Conservation (phyloP, 2,797 vertebrate species). For the Hyperoplus immaculatus region DNA sequence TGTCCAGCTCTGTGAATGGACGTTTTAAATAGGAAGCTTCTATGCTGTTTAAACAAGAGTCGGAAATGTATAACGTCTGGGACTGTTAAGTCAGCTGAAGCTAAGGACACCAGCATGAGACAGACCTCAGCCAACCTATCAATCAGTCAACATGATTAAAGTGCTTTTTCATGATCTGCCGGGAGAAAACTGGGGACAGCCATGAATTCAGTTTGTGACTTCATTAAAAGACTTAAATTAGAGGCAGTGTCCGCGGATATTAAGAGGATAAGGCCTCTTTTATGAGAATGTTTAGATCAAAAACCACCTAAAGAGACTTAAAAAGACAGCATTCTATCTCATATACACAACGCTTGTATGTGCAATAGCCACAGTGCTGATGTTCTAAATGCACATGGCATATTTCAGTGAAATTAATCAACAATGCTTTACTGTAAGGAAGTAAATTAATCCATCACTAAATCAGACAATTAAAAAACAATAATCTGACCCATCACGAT, state of each 20-base stretch:
- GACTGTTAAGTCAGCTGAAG: not conserved
- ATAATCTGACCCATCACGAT: not conserved
- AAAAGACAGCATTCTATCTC: not conserved
- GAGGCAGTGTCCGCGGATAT: not conserved
- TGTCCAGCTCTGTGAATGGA: not conserved
- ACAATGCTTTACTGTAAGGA: not conserved
- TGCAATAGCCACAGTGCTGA: not conserved
- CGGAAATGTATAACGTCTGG: not conserved
- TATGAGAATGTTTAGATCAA: not conserved
- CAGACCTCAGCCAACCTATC: not conserved
- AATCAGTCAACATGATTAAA: constrained; percentile 8
- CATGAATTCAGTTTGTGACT: constrained; percentile 2
- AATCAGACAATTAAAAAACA: not conserved
- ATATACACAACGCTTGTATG: not conserved
- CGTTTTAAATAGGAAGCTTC: not conserved
- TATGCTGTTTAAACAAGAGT: not conserved
- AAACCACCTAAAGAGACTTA: not conserved
- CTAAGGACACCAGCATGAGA: not conserved
- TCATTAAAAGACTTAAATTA: not conserved
- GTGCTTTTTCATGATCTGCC: not conserved
- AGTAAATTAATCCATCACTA: not conserved
- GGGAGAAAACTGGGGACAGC: not conserved
- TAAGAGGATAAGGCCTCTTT: not conserved
- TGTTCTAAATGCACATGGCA: not conserved
- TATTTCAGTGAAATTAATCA: not conserved